These are phyloP conservation scores for Chironomus striatipennis DNA, from an alignment of 1,140 invertebrate species.

Conservation along the genomic window DNA sequence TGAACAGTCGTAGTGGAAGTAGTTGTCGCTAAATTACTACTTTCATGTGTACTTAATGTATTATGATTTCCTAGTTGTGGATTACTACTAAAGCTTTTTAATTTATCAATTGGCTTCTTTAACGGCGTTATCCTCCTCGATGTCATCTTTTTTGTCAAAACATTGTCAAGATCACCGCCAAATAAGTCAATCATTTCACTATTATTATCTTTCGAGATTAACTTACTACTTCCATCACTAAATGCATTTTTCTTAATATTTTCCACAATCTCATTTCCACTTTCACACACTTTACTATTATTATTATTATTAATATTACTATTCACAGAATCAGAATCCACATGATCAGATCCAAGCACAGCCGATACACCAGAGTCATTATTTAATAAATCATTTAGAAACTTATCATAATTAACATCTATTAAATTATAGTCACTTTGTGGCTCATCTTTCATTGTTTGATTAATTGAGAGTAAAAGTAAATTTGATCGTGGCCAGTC, in stretches of 20 bases:
- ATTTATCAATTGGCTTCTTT: background rate
- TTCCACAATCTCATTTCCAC: background rate
- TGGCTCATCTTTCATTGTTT: background rate
- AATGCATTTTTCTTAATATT: background rate
- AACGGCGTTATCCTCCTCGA: background rate
- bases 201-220: background rate
- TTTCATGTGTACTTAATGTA: background rate
- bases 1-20: background rate
- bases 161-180: background rate
- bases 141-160: background rate
- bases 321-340: background rate
- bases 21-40: background rate
- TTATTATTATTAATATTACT: no score
- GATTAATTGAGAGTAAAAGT: background rate
- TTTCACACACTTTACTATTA: background rate
- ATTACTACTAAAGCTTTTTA: background rate
- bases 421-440: constrained; percentile 1
- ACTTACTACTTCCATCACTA: background rate
- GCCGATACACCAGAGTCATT: background rate
- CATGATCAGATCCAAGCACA: background rate
- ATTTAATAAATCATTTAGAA: background rate
- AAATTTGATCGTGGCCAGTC: constrained; percentile 1
- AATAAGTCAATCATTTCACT: background rate
- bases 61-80: background rate
- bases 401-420: background rate